Evolutionary conservation across 2,797 vertebrate genomes (phyloP).

Genomic region (Podarcis siculus): DNA sequence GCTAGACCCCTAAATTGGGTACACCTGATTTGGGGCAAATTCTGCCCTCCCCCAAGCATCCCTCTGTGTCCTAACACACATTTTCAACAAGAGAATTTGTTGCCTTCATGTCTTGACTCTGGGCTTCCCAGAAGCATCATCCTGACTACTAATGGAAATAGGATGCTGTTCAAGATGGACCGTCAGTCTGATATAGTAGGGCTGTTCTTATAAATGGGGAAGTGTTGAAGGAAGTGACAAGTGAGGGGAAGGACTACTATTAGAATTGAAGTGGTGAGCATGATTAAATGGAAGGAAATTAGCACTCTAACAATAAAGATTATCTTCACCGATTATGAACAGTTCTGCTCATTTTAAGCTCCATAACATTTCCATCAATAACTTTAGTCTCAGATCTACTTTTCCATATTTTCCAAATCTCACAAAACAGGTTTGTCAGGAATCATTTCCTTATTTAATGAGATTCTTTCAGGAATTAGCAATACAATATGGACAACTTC

Average conservation of each 20-base stretch:
- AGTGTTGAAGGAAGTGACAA: background rate
- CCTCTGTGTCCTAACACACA: background rate
- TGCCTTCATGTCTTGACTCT: background rate
- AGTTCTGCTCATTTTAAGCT: conserved; percentile 26
- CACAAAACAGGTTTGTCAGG: background rate
- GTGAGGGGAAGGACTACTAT: background rate
- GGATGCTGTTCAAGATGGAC: background rate
- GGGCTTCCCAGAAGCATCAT: background rate
- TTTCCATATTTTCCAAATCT: background rate
- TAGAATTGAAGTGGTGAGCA: background rate
- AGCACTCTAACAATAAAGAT: background rate
- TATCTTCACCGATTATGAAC: background rate
- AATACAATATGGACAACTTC: background rate
- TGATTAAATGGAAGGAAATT: background rate
- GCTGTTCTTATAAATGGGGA: background rate
- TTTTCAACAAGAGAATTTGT: background rate
- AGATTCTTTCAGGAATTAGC: background rate
- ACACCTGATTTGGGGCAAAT: background rate
- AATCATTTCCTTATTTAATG: background rate
- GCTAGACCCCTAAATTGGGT: background rate
- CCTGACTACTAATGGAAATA: background rate
- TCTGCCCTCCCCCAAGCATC: too few species aligned
- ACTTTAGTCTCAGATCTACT: background rate
- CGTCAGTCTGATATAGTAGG: background rate
- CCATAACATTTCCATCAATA: background rate